phyloP scores from a whole-genome alignment of 1,140 invertebrate species.

The Cylas formicarius region DNA sequence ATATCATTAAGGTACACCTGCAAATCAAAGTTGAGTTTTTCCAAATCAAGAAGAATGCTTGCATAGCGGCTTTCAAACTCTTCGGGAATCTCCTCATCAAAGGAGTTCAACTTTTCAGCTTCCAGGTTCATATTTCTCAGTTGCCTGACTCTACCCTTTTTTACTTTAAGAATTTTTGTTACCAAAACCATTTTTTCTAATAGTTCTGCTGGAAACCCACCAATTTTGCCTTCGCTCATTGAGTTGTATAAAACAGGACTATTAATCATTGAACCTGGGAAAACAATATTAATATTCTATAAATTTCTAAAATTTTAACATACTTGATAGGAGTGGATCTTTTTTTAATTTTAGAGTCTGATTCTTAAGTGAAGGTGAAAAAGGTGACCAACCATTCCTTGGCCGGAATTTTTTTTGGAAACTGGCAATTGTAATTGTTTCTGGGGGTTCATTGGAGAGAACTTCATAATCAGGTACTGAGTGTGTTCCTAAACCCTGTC shows the following conservation, averaged over 20 bases:
- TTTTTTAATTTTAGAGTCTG: conserved; percentile 43
- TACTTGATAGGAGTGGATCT: conserved; percentile 48
- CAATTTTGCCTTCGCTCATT: conserved; percentile 51
- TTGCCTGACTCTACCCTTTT: conserved; percentile 72
- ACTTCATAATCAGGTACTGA: conserved; percentile 97
- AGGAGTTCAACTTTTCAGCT: conserved; percentile 79
- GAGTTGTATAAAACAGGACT: conserved; percentile 40
- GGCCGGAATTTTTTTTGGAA: conserved; percentile 79
- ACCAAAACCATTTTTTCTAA: conserved; percentile 81
- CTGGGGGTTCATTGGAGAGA: conserved; percentile 82
- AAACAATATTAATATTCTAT: conserved; percentile 7
- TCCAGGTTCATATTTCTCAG: conserved; percentile 85
- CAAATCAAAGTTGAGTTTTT: conserved; percentile 84
- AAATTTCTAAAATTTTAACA: neutral
- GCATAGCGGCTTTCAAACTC: conserved; percentile 91
- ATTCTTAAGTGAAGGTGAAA: conserved; percentile 18
- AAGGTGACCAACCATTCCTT: conserved; percentile 50
- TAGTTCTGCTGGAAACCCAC: conserved; percentile 78
- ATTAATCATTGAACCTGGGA: conserved; percentile 36
- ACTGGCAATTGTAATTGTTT: conserved; percentile 81
- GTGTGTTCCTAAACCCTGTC: conserved; percentile 87
- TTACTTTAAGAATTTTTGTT: conserved; percentile 77
- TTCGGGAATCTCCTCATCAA: conserved; percentile 64
- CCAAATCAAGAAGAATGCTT: conserved; percentile 79
- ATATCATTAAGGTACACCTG: conserved; percentile 79